Percentiles rank a stretch among this genome's conserved stretches.
phyloP scores from a whole-genome alignment of 2,113 vertebrate species.

The Grammomys surdaster region DNA sequence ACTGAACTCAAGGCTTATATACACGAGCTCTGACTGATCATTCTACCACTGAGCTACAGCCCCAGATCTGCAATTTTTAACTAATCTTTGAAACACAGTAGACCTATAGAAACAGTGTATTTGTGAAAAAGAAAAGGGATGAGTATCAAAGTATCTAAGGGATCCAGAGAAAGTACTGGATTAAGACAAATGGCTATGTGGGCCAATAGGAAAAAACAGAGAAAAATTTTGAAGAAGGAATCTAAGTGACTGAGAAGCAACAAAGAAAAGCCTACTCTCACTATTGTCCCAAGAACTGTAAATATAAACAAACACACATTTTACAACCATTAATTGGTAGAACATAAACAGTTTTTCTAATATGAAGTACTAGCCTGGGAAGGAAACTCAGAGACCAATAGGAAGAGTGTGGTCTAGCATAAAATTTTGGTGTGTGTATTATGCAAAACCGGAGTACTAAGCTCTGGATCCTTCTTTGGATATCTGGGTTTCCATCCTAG shows the following conservation, averaged over 20 bases:
- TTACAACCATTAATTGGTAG: not conserved
- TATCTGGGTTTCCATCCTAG: not conserved
- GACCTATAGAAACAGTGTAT: not conserved
- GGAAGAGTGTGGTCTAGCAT: not conserved
- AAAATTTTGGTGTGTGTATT: not conserved
- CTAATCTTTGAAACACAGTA: not conserved
- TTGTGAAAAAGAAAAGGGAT: not conserved
- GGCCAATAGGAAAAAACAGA: not conserved
- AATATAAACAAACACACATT: conserved; percentile 17
- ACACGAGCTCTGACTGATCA: not conserved
- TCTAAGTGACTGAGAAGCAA: not conserved
- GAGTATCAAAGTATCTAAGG: not conserved
- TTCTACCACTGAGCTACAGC: not conserved
- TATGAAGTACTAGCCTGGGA: not conserved
- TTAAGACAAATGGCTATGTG: not conserved
- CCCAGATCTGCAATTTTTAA: not conserved
- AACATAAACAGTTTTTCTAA: conserved; percentile 14
- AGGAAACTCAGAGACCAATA: not conserved
- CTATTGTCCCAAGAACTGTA: not conserved
- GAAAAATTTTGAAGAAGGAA: conserved; percentile 17
- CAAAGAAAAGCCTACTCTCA: not conserved
- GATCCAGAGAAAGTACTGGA: not conserved
- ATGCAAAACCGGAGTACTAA: not conserved
- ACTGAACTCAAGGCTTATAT: not conserved
- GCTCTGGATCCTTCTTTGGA: not conserved